Evolutionary conservation across 2,113 vertebrate genomes (phyloP).

Genomic region (Oophaga pumilio): DNA sequence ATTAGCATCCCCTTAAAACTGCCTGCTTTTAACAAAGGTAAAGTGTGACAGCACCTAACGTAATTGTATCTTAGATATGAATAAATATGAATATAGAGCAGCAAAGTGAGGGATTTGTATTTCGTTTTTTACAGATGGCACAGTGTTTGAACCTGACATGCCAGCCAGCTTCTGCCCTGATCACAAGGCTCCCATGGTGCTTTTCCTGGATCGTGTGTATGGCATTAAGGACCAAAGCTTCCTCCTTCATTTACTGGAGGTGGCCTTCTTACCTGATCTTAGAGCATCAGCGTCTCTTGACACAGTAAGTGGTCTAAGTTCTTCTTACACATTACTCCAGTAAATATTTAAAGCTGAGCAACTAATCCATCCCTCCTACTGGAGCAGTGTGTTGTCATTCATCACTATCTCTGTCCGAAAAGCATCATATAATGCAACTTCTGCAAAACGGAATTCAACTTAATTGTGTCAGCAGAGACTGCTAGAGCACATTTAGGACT

Average conservation of each 20-base stretch:
- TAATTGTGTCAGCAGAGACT: neutral
- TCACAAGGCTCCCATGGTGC: constrained; percentile 97
- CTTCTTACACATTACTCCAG: neutral
- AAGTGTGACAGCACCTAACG: neutral
- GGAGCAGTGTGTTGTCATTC: neutral
- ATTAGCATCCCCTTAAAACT: constrained; percentile 95
- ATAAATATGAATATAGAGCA: neutral
- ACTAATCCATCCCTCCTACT: neutral
- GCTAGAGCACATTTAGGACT: neutral
- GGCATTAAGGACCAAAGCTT: constrained; percentile 95
- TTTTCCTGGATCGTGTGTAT: constrained; percentile 96
- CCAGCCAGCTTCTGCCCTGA: constrained; percentile 94
- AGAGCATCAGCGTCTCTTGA: constrained; percentile 91
- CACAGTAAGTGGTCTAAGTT: constrained; percentile 77
- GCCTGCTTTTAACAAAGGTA: constrained; percentile 94
- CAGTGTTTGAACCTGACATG: constrained; percentile 91
- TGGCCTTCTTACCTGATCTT: constrained; percentile 95
- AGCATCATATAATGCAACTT: neutral
- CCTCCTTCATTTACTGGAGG: constrained; percentile 91
- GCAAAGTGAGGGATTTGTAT: neutral
- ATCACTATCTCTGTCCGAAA: no score
- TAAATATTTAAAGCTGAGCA: neutral
- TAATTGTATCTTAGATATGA: neutral
- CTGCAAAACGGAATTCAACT: neutral
- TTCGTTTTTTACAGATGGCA: constrained; percentile 78